Percentiles rank a stretch among this genome's conserved stretches.
These are phyloP conservation scores for Corynorhinus townsendii DNA, from an alignment of 2,113 vertebrate species.

Conservation along the genomic window DNA sequence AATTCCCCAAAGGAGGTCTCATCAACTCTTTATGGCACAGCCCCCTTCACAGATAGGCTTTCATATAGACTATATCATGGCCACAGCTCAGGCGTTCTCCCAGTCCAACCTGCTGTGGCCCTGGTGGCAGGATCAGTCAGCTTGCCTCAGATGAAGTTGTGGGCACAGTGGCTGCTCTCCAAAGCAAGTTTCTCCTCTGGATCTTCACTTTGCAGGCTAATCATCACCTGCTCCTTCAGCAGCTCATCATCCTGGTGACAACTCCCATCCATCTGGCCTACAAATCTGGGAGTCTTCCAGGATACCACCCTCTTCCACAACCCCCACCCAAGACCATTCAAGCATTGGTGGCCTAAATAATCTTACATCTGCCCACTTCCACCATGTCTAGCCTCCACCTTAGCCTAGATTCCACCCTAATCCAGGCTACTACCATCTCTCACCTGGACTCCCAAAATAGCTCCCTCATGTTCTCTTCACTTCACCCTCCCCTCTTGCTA, in stretches of 20 bases:
- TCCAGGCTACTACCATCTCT: background rate
- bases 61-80: fast-evolving
- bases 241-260: background rate
- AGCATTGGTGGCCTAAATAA: background rate
- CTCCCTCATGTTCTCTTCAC: background rate
- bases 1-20: background rate
- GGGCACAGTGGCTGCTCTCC: background rate
- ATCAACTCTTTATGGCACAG: background rate
- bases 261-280: background rate
- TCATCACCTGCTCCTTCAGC: background rate
- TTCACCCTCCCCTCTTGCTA: background rate
- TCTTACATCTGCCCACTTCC: background rate
- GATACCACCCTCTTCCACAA: background rate
- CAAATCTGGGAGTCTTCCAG: background rate
- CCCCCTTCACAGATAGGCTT: background rate
- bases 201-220: background rate
- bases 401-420: background rate
- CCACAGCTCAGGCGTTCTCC: fast-evolving
- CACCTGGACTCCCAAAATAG: background rate
- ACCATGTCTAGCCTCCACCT: background rate
- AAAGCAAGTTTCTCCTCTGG: background rate
- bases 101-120: background rate
- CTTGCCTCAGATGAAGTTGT: background rate
- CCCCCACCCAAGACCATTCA: background rate
- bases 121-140: background rate